phyloP scores from a whole-genome alignment of 2,888 invertebrate species.

The Tetheella fluctuosa region DNA sequence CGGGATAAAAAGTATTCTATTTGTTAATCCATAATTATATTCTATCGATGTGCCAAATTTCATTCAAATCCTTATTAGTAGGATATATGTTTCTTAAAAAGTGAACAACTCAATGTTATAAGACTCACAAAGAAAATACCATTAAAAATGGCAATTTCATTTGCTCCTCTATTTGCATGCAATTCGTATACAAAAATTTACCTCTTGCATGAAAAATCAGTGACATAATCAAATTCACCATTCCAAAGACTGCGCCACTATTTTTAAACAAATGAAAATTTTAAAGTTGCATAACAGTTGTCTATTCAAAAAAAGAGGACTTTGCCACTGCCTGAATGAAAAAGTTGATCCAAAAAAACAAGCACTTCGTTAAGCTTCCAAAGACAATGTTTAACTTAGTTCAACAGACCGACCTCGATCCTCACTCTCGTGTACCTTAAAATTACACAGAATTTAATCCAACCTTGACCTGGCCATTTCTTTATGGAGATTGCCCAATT shows the following conservation, averaged over 20 bases:
- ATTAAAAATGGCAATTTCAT: too few species aligned
- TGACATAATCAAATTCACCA: not conserved
- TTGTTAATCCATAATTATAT: too few species aligned
- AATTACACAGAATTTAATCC: slow-evolving; percentile 24
- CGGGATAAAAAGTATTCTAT: too few species aligned
- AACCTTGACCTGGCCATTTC: slow-evolving; percentile 25
- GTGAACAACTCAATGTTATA: too few species aligned
- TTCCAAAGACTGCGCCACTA: not conserved
- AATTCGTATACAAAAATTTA: too few species aligned
- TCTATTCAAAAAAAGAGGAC: not conserved
- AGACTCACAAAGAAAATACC: too few species aligned
- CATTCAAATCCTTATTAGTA: too few species aligned
- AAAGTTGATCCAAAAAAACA: not conserved
- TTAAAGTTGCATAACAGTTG: not conserved
- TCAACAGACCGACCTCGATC: slow-evolving; percentile 2
- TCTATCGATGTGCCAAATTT: too few species aligned
- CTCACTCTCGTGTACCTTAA: slow-evolving; percentile 26
- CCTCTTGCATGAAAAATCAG: not conserved
- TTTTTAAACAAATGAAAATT: not conserved
- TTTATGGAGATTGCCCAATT: slow-evolving; percentile 14
- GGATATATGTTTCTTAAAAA: too few species aligned
- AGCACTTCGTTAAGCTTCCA: not conserved
- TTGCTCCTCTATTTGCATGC: too few species aligned
- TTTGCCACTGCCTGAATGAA: not conserved
- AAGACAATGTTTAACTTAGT: slow-evolving; percentile 1